Evolutionary conservation across 2,797 vertebrate genomes (phyloP).

Genomic region (Macropodus opercularis): DNA sequence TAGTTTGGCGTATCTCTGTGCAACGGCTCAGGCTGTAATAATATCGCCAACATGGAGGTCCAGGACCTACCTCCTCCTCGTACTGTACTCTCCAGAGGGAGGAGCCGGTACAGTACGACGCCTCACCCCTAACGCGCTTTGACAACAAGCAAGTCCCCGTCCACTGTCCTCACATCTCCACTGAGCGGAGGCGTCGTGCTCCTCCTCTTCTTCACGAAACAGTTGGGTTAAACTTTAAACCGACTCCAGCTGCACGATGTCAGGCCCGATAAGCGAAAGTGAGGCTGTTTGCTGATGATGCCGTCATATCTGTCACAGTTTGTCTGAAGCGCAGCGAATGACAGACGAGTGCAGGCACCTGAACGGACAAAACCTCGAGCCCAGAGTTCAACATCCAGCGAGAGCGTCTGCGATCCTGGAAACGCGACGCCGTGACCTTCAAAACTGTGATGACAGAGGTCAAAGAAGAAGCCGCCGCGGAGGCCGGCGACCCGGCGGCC

Average conservation of each 20-base stretch:
- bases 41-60: constrained; percentile 45
- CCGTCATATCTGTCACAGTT: constrained; percentile 55
- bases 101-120: constrained; percentile 10
- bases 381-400: constrained; percentile 24
- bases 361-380: constrained; percentile 18
- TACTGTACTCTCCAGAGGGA: constrained; percentile 34
- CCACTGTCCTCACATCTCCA: constrained; percentile 32
- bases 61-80: constrained; percentile 11
- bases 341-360: constrained; percentile 20
- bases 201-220: constrained; percentile 4
- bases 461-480: constrained; percentile 1
- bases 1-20: constrained; percentile 48
- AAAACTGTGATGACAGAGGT: constrained; percentile 44
- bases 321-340: constrained; percentile 16
- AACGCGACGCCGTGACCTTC: background rate
- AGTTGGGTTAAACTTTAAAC: constrained; percentile 24
- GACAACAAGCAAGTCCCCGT: constrained; percentile 55
- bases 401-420: constrained; percentile 19
- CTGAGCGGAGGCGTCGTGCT: constrained; percentile 12
- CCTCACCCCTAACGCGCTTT: constrained; percentile 45
- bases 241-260: constrained; percentile 17
- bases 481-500: background rate
- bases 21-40: constrained; percentile 43
- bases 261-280: constrained; percentile 20
- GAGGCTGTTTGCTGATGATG: constrained; percentile 31